Evolutionary conservation across 2,888 invertebrate genomes (phyloP).

Genomic region (Sisyra nigra): DNA sequence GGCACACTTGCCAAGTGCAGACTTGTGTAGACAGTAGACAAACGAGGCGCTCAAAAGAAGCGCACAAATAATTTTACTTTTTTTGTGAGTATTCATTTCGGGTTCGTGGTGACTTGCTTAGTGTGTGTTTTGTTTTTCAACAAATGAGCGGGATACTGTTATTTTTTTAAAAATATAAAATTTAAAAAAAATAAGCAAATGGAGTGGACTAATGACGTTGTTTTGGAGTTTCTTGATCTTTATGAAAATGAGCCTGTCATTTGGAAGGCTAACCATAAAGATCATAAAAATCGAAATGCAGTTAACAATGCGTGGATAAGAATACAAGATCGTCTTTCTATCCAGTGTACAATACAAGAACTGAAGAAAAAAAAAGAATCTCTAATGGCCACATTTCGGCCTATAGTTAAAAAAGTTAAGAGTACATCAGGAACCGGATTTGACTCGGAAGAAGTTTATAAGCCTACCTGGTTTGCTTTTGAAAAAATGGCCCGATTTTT

Average conservation of each 20-base stretch:
- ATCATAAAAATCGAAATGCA: slow-evolving; percentile 26
- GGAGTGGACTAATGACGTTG: slow-evolving; percentile 24
- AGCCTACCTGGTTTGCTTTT: slow-evolving; percentile 30
- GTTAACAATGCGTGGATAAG: slow-evolving; percentile 27
- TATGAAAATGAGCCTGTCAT: slow-evolving; percentile 27
- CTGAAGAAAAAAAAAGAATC: slow-evolving; percentile 33
- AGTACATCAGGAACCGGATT: slow-evolving; percentile 13
- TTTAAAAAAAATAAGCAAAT: slow-evolving; percentile 25
- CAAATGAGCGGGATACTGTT: too few species aligned
- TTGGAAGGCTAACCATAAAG: slow-evolving; percentile 29
- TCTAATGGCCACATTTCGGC: slow-evolving; percentile 30
- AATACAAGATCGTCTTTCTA: slow-evolving; percentile 25
- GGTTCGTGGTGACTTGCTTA: too few species aligned
- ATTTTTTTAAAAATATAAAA: too few species aligned
- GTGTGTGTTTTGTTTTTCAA: too few species aligned
- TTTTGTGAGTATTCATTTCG: too few species aligned
- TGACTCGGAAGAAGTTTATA: too few species aligned
- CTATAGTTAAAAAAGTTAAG: slow-evolving; percentile 24
- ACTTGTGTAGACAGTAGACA: too few species aligned
- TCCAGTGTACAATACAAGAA: slow-evolving; percentile 23
- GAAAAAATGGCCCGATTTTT: slow-evolving; percentile 30
- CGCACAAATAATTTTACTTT: too few species aligned
- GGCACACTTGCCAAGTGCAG: too few species aligned
- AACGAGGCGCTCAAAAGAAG: too few species aligned
- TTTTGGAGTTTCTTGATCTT: slow-evolving; percentile 28